phyloP scores from a whole-genome alignment of 1,140 invertebrate genomes.

The Calliopsis andreniformis region DNA sequence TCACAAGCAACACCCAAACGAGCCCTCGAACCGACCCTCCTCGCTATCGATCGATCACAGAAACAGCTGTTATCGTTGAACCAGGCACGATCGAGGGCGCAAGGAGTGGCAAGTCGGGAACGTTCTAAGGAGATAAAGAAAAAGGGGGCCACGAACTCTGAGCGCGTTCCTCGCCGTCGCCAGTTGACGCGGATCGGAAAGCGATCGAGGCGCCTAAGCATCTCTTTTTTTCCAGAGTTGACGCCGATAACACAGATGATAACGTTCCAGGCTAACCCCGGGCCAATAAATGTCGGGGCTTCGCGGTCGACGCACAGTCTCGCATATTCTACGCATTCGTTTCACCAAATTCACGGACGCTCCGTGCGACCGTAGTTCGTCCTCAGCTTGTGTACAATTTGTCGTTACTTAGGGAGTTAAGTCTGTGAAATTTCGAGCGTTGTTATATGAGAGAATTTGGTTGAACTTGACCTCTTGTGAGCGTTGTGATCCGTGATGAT shows the following conservation, averaged over 20 bases:
- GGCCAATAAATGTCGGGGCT: constrained; percentile 70
- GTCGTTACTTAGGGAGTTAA: too few species aligned
- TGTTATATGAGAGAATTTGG: too few species aligned
- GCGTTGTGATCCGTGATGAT: too few species aligned
- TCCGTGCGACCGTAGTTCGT: too few species aligned
- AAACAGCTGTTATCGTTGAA: too few species aligned
- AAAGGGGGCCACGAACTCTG: constrained; percentile 14
- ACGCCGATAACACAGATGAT: constrained; percentile 56
- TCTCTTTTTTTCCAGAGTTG: constrained; percentile 57
- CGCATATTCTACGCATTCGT: constrained; percentile 57
- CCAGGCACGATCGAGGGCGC: too few species aligned
- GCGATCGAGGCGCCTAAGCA: constrained; percentile 54
- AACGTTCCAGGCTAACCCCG: constrained; percentile 51
- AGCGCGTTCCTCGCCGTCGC: background rate
- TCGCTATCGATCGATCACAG: too few species aligned
- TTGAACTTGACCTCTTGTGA: background rate
- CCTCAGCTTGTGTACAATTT: too few species aligned
- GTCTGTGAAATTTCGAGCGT: background rate
- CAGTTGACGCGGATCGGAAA: constrained; percentile 44
- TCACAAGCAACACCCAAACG: too few species aligned
- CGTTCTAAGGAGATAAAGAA: background rate
- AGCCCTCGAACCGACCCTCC: too few species aligned
- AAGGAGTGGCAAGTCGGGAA: background rate
- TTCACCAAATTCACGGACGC: constrained; percentile 49
- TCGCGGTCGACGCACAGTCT: constrained; percentile 55